Percentiles rank a stretch among this genome's conserved stretches.
Conservation (phyloP, 2,888 invertebrate species). For the Siphonodentalium dalli region DNA sequence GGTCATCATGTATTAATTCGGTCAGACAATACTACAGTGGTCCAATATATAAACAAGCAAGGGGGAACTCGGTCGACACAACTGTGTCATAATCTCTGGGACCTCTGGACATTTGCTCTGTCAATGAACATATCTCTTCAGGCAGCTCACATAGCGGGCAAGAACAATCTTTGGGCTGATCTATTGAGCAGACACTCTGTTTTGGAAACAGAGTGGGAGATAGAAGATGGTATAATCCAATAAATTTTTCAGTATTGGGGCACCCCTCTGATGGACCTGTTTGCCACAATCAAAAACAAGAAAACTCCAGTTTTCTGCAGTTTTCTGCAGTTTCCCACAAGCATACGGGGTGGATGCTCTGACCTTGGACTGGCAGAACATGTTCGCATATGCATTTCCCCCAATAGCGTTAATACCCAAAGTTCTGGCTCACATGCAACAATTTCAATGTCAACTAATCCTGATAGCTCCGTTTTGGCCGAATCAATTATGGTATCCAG, state of each 20-base stretch:
- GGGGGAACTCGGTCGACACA: slow-evolving; percentile 22
- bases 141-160: slow-evolving; percentile 22
- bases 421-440: slow-evolving; percentile 6
- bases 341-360: slow-evolving; percentile 21
- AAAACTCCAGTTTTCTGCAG: slow-evolving; percentile 15
- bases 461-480: slow-evolving; percentile 26
- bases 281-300: slow-evolving; percentile 20
- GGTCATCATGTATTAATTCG: slow-evolving; percentile 17
- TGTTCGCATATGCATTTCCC: slow-evolving; percentile 24
- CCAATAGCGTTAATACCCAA: slow-evolving; percentile 18
- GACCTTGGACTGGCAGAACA: slow-evolving; percentile 17
- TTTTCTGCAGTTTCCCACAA: slow-evolving; percentile 11
- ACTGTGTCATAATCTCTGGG: slow-evolving; percentile 21
- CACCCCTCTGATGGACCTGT: slow-evolving; percentile 18
- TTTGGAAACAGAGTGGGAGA: slow-evolving; percentile 16
- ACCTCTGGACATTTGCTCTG: slow-evolving; percentile 21
- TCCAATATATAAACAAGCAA: slow-evolving; percentile 27
- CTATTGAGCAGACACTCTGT: slow-evolving; percentile 11
- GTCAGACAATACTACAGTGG: slow-evolving; percentile 26
- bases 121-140: slow-evolving; percentile 8
- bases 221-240: slow-evolving; percentile 1
- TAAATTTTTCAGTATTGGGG: slow-evolving; percentile 10
- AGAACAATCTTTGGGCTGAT: slow-evolving; percentile 15
- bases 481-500: slow-evolving; percentile 13
- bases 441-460: slow-evolving; percentile 8